Base-by-base conservation (phyloP, 2,113 vertebrate genomes). In the Neolamprologus toae region DNA sequence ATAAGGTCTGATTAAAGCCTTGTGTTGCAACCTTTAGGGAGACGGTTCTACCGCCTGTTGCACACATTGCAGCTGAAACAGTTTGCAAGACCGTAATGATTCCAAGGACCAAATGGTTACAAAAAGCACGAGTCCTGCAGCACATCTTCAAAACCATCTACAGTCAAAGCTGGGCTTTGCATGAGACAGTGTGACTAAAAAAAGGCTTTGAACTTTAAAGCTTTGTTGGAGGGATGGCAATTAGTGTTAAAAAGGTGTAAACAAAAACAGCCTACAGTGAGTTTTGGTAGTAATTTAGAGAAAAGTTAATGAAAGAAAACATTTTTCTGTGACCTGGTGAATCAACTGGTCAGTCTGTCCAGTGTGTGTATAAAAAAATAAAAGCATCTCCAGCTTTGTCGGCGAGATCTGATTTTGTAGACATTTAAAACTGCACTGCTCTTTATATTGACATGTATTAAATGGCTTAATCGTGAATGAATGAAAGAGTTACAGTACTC, bases 101-200 rank as follows among this genome's bases (percentile, higher is more conserved):
- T 71, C 49, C 84, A 53, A 88, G n/a, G n/a, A 90, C 71, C 47
- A 55, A 33, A 83, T 13, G 5, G 17, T 23, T 19, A 55, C 61
- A 82, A 49, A 89, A 61, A 53, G 23, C 78, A 85, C 33, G 10
- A 42, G 85, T 80, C 71, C 79, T 85, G 61, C 82, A 80, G 80
- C 78, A 82, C 81, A 82, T 84, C 80, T 90, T 90, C 86, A 90
- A 90, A 92, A 78, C 45, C 16, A 37, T 31, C 84, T 59, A 26
- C 71, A 85, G 51, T 47, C 76, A 83, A 80, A 81, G 80, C 47
- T 83, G 40, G 66, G 82, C 84, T 53, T 71, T 8, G 8, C 37
- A 83, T 10, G 4, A 61, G 73, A 17, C 57, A 49, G 40, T 11
- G 42, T 26, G 23, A 51, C 21, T 40, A 40, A 19, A 90, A 90